Percentiles rank a stretch among this genome's conserved stretches.
These are phyloP conservation scores for Cygnus olor DNA, from an alignment of 2,797 vertebrate species.

Conservation along the genomic window DNA sequence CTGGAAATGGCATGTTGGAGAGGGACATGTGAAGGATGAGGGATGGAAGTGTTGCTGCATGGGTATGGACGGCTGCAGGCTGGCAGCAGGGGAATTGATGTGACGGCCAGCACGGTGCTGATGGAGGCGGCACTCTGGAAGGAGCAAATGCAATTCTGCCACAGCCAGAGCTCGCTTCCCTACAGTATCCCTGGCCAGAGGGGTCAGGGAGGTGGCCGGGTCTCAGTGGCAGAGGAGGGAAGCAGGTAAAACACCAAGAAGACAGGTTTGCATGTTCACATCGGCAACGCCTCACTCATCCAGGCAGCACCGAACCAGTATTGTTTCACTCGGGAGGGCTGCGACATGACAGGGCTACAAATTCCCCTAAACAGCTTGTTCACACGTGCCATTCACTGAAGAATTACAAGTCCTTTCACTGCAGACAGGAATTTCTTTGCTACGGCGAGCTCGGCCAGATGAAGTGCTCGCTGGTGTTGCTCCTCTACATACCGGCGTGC, in stretches of 20 bases:
- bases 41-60: too few species aligned
- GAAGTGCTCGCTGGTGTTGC: fast-evolving
- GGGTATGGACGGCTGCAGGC: too few species aligned
- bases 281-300: background rate
- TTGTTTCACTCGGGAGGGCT: background rate
- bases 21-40: too few species aligned
- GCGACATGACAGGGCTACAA: background rate
- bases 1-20: too few species aligned
- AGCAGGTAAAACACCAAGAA: background rate
- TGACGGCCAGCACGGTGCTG: too few species aligned
- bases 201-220: background rate
- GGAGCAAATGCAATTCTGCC: too few species aligned
- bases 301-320: background rate
- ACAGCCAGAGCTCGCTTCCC: background rate
- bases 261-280: background rate
- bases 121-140: too few species aligned
- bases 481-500: fast-evolving
- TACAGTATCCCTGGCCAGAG: background rate
- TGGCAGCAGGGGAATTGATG: too few species aligned
- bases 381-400: background rate
- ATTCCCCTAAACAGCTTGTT: background rate
- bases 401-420: background rate
- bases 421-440: background rate
- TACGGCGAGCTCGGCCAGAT: fast-evolving
- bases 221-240: background rate